phyloP scores from a whole-genome alignment of 2,797 vertebrate genomes.

The Sebastes paucispinis region DNA sequence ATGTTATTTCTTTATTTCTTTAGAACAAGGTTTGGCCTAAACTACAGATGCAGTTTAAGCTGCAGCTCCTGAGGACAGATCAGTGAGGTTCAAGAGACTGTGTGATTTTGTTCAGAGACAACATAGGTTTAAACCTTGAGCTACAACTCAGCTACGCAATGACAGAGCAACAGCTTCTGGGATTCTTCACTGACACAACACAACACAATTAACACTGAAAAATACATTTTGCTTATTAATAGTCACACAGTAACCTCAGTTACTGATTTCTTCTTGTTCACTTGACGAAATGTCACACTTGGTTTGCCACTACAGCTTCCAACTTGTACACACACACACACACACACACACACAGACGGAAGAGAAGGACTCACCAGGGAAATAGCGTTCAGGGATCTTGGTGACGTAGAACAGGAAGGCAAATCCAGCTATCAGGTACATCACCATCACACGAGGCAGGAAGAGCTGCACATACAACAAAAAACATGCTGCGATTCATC shows the following conservation, averaged over 20 bases:
- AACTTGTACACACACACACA: neutral
- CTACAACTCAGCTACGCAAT: neutral
- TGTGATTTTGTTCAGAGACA: neutral
- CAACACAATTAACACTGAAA: neutral
- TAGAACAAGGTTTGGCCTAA: neutral
- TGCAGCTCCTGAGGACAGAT: neutral
- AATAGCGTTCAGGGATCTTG: constrained; percentile 97
- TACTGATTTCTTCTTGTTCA: neutral
- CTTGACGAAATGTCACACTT: neutral
- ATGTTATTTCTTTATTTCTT: neutral
- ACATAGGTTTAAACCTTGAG: neutral
- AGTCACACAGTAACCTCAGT: neutral
- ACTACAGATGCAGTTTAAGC: neutral
- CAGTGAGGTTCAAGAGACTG: neutral
- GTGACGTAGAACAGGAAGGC: constrained; percentile 97
- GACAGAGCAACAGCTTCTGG: neutral
- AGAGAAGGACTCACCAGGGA: constrained; percentile 87
- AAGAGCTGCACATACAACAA: constrained; percentile 84
- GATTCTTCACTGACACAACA: neutral
- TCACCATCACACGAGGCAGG: constrained; percentile 92
- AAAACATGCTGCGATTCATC: neutral
- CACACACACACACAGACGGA: neutral
- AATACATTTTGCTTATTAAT: neutral
- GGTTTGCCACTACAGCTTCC: neutral
- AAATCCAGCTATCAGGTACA: constrained; percentile 95